A percentile compares a stretch with the other conserved stretches of the same genome.
These are phyloP conservation scores for Hycleus phaleratus DNA, from an alignment of 1,140 invertebrate species.

Conservation along the genomic window DNA sequence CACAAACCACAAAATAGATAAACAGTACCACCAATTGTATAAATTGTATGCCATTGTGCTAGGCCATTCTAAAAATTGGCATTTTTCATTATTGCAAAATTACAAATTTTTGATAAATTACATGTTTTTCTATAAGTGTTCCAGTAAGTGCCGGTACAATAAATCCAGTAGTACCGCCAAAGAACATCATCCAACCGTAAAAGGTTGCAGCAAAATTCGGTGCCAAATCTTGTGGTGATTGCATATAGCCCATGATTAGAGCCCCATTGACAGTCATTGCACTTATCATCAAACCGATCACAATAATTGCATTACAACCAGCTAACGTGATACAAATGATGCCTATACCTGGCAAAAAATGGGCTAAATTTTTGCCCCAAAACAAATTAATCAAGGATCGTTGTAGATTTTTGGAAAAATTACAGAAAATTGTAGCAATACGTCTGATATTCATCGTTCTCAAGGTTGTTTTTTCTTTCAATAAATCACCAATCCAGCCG, in stretches of 20 bases:
- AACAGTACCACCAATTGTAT: conserved; percentile 48
- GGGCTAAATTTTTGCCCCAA: conserved; percentile 44
- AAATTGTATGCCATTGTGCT: conserved; percentile 50
- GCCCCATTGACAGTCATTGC: conserved; percentile 53
- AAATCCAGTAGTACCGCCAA: conserved; percentile 65
- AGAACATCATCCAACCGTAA: conserved; percentile 65
- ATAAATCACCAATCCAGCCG: conserved; percentile 57
- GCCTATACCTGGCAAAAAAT: conserved; percentile 60
- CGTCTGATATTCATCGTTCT: conserved; percentile 2
- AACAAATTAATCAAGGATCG: background rate
- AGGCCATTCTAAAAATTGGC: conserved; percentile 37
- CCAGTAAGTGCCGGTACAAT: conserved; percentile 64
- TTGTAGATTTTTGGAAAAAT: background rate
- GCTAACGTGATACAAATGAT: conserved; percentile 57
- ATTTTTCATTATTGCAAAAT: too few species aligned
- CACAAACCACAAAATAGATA: conserved; percentile 45
- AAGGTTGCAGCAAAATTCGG: conserved; percentile 72
- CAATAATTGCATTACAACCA: conserved; percentile 49
- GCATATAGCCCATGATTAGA: conserved; percentile 70
- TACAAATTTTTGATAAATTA: conserved; percentile 29
- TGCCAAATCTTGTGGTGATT: conserved; percentile 78
- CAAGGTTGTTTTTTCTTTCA: conserved; percentile 32
- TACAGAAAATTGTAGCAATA: conserved; percentile 12
- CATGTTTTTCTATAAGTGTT: conserved; percentile 54
- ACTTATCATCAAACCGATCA: conserved; percentile 56